Evolutionary conservation across 2,113 vertebrate species (phyloP).

Genomic region (Crocuta crocuta): DNA sequence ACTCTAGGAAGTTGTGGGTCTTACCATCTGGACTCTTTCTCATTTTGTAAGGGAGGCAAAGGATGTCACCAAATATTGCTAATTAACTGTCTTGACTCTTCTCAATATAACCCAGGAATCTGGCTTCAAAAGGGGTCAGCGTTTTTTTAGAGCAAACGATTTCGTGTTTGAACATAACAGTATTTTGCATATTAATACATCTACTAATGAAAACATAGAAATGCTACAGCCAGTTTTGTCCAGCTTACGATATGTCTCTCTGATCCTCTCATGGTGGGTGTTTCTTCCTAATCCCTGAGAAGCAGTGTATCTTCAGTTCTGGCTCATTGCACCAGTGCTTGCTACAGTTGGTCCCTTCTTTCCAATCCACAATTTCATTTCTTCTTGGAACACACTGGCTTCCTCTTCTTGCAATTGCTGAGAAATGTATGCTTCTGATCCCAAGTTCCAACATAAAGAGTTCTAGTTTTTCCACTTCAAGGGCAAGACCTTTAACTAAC

Average conservation of each 20-base stretch:
- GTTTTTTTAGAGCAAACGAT: neutral
- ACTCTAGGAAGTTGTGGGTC: neutral
- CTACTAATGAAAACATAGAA: neutral
- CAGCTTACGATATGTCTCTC: neutral
- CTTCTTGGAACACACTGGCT: neutral
- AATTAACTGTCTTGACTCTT: neutral
- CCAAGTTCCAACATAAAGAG: neutral
- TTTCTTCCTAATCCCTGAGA: neutral
- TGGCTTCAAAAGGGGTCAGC: neutral
- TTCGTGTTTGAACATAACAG: neutral
- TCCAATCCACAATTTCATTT: neutral
- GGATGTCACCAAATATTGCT: neutral
- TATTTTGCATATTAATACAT: neutral
- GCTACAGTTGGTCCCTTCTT: neutral
- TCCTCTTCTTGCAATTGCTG: neutral
- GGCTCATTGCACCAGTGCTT: neutral
- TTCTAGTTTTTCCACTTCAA: neutral
- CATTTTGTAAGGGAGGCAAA: neutral
- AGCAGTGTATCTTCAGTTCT: neutral
- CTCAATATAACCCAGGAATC: neutral
- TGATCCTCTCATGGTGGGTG: fast-evolving
- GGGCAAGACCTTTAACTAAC: neutral
- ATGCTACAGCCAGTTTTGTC: neutral
- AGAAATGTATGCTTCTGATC: neutral
- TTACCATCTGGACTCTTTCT: neutral